Conservation (phyloP, 1,140 invertebrate species). For the Akabosia matsudoensis region DNA sequence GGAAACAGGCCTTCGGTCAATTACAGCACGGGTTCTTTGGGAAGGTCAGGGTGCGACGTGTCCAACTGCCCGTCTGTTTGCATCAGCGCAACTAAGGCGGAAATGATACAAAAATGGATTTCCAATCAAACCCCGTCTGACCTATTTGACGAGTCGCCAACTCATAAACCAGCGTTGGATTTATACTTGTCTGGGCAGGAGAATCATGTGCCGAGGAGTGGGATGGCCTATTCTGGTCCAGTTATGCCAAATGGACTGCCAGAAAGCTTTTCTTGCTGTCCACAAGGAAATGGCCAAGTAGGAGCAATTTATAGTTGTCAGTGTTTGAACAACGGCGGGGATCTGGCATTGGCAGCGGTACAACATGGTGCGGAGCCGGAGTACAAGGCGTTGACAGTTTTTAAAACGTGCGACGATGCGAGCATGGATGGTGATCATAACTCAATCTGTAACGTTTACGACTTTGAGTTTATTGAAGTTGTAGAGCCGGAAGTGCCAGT, state of each 20-base stretch:
- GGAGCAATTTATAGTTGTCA: conserved; percentile 8
- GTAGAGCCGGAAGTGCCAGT: conserved; percentile 74
- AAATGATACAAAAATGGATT: conserved; percentile 88
- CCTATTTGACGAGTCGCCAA: conserved; percentile 33
- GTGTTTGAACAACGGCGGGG: conserved; percentile 3
- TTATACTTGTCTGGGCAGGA: neutral
- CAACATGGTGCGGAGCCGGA: conserved; percentile 45
- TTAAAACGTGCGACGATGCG: conserved; percentile 61
- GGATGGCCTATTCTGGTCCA: neutral
- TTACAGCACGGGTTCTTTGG: neutral
- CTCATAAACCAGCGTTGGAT: neutral
- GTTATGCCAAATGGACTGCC: neutral
- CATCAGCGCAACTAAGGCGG: conserved; percentile 40
- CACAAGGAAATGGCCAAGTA: neutral
- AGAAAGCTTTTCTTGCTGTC: neutral
- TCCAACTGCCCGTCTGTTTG: conserved; percentile 26
- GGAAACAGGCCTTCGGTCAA: conserved; percentile 51
- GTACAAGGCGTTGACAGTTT: conserved; percentile 62
- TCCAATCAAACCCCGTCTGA: conserved; percentile 67
- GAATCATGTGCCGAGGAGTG: neutral
- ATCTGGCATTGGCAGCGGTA: neutral
- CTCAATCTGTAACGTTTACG: conserved; percentile 51
- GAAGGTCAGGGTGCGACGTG: conserved; percentile 28
- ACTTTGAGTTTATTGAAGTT: conserved; percentile 76
- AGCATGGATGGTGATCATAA: conserved; percentile 47